Conservation (phyloP, 2,797 vertebrate species). For the Poecilia gillii region DNA sequence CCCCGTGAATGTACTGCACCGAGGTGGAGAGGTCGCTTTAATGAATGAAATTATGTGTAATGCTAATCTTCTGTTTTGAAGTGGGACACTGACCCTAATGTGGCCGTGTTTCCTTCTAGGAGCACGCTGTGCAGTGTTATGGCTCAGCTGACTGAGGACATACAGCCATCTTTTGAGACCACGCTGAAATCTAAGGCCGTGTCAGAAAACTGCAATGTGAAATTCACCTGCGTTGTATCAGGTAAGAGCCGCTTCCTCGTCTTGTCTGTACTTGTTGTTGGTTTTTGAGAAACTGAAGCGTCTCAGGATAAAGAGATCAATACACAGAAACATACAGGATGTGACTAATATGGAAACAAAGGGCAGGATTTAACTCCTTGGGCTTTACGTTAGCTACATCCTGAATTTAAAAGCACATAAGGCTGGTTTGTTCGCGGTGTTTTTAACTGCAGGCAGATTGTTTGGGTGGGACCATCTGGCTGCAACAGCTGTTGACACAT, state of each 20-base stretch:
- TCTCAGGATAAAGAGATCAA: conserved; percentile 5
- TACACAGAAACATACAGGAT: conserved; percentile 18
- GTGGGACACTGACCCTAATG: conserved; percentile 14
- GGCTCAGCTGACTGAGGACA: conserved; percentile 96
- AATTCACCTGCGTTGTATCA: conserved; percentile 94
- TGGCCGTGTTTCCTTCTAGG: conserved; percentile 75
- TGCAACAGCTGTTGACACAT: conserved; percentile 34
- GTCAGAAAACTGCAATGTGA: conserved; percentile 93
- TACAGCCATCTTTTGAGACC: conserved; percentile 94
- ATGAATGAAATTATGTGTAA: conserved; percentile 6
- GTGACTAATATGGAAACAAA: conserved; percentile 44
- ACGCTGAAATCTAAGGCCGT: conserved; percentile 95
- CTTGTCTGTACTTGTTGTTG: conserved; percentile 18
- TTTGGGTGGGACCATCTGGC: conserved; percentile 5
- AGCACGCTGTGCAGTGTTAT: conserved; percentile 98
- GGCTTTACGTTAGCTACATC: not conserved
- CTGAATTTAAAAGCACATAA: not conserved
- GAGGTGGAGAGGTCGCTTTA: conserved; percentile 30
- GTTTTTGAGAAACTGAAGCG: conserved; percentile 11
- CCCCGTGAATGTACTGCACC: conserved; percentile 49
- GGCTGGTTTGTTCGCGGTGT: conserved; percentile 4
- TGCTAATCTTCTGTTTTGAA: conserved; percentile 20
- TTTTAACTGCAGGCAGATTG: conserved; percentile 15
- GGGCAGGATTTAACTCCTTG: conserved; percentile 1
- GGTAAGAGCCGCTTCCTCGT: conserved; percentile 78